phyloP scores from a whole-genome alignment of 2,888 invertebrate species.

The Belgica antarctica region DNA sequence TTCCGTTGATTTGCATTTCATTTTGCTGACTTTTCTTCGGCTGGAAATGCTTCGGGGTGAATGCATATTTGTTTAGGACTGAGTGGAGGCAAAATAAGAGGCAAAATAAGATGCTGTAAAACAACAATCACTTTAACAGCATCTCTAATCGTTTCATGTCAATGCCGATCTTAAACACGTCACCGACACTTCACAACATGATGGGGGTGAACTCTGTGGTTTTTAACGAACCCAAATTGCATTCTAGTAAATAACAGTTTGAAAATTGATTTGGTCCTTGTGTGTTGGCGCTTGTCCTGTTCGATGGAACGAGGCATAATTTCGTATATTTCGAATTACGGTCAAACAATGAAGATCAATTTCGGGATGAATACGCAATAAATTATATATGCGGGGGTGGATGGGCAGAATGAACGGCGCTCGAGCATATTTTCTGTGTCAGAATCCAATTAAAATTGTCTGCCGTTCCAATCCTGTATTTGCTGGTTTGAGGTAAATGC shows the following conservation, averaged over 20 bases:
- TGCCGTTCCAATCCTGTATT: slow-evolving; percentile 5
- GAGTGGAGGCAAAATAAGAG: neutral
- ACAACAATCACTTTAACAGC: neutral
- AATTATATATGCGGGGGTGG: too few species aligned
- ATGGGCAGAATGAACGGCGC: neutral
- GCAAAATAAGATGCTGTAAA: neutral
- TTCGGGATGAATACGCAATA: neutral
- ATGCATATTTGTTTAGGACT: neutral
- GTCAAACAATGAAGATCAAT: slow-evolving; percentile 1
- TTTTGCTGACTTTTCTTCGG: neutral
- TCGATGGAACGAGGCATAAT: neutral
- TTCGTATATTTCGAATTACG: slow-evolving; percentile 18
- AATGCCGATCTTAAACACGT: neutral
- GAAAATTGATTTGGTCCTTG: neutral
- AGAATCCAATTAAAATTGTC: slow-evolving; percentile 27
- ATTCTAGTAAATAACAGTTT: slow-evolving; percentile 35
- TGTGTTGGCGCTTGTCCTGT: neutral
- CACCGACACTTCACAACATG: too few species aligned
- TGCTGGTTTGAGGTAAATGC: neutral
- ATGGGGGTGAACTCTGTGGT: too few species aligned
- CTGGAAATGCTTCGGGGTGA: neutral
- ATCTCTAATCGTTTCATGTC: neutral
- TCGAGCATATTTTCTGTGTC: slow-evolving; percentile 18
- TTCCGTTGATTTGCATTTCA: neutral
- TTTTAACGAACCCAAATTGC: slow-evolving; percentile 36